phyloP scores from a whole-genome alignment of 2,888 invertebrate genomes.

The Aporophyla nigra region DNA sequence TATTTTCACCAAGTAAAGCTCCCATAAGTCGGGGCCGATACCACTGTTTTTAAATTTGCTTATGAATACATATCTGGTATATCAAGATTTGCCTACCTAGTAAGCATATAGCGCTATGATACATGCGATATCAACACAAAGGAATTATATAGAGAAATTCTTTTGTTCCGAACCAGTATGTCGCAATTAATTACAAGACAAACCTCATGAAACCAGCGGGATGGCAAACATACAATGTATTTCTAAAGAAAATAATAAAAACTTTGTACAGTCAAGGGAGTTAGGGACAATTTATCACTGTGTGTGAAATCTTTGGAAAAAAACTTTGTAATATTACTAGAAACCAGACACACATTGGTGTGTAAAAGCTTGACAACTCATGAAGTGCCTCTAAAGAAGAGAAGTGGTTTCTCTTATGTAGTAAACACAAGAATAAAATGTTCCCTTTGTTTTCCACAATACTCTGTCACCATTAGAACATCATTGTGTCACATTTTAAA shows the following conservation, averaged over 20 bases:
- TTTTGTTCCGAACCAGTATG: conserved; percentile 55
- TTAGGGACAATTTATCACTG: background rate
- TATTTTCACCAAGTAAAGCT: no score
- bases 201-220: conserved; percentile 37
- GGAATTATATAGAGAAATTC: conserved; percentile 26
- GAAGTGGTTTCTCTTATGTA: conserved; percentile 10
- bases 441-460: conserved; percentile 29
- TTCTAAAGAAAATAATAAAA: conserved; percentile 37
- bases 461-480: conserved; percentile 50
- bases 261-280: background rate
- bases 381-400: conserved; percentile 37
- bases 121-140: conserved; percentile 47
- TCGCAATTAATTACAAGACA: conserved; percentile 54
- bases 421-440: conserved; percentile 5
- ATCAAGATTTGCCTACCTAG: conserved; percentile 1
- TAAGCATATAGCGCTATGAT: background rate
- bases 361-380: conserved; percentile 18
- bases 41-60: no score
- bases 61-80: background rate
- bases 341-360: background rate
- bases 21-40: no score
- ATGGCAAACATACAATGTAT: conserved; percentile 37
- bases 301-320: background rate
- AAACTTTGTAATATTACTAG: background rate
- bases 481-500: conserved; percentile 52